Evolutionary conservation across 1,140 invertebrate species (phyloP), one percentile per base, ranked within the genome.

Genomic region (Bicyclus anynana): DNA sequence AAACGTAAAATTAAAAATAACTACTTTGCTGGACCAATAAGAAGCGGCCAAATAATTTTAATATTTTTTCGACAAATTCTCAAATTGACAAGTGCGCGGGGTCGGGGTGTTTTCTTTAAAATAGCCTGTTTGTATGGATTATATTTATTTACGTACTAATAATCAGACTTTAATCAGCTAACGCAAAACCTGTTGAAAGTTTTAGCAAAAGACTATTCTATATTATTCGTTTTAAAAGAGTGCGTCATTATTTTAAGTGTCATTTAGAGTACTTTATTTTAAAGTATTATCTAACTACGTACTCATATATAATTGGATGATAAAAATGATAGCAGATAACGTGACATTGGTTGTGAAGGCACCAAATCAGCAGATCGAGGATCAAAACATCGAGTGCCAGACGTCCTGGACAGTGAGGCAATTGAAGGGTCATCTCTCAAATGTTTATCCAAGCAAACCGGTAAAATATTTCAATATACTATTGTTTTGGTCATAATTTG

Each of bases 361-460:
- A 17, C 95, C 96, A 14, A 96, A 96, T 89, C 95, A 97, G 80
- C 94, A 96, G 87, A 93, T 97, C 69, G 95, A 94, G 63, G 96
- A 98, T 85, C 94, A 97, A 74, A 93, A 93, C 55, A 91, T 97
- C 46, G 91, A 95, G 62, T 96, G 95, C 80, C 91, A 94, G 74
- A 89, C 94, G 26, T 92, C 92, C 56, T 97, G 96, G 96, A 96
- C 94, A n/a, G 93, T 98, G 50, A 90, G 91, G 57, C 92, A 93
- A 76, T 87, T 98, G 18, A 98, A 98, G 88, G 92, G 93, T 56
- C 93, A 97, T 76, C 87, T 98, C 16, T 93, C 94, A 3, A 91
- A 94, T 82, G 93, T 96, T 52, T 97, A 97, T 90, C 96, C 96
- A 12, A 95, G 92, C 75, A 96, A 96, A 92, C 96, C 96, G 74